These are phyloP conservation scores for Scrobipalpa costella DNA, from an alignment of 2,888 invertebrate species.

Conservation along the genomic window DNA sequence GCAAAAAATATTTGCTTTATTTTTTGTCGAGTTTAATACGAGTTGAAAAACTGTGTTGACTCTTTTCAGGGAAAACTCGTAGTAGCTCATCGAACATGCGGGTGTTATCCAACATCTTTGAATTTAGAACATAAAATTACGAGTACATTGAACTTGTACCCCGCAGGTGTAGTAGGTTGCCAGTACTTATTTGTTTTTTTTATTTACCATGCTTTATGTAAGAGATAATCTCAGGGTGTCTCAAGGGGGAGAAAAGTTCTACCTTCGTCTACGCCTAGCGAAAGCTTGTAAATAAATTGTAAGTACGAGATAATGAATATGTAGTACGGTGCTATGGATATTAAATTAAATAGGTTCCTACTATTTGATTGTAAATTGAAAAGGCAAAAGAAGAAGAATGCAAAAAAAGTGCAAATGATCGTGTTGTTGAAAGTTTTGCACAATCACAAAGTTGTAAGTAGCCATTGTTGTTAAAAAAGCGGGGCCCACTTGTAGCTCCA, in stretches of 20 bases:
- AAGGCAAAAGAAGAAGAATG: not conserved
- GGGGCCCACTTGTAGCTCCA: constrained; percentile 58
- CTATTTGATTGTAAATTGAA: no score
- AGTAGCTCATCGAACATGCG: constrained; percentile 48
- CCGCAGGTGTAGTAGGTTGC: not conserved
- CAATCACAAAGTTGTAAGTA: not conserved
- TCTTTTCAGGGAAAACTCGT: not conserved
- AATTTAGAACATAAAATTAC: constrained; percentile 29
- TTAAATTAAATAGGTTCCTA: no score
- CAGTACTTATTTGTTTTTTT: no score
- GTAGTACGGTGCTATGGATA: no score
- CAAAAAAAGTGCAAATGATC: not conserved
- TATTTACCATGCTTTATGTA: no score
- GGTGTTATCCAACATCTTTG: constrained; percentile 62
- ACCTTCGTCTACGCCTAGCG: no score
- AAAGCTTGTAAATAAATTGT: no score
- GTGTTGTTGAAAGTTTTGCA: not conserved
- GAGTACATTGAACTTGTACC: constrained; percentile 8
- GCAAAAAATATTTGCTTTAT: no score
- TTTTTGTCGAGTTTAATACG: no score
- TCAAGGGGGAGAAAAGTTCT: not conserved
- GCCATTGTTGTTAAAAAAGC: constrained; percentile 45
- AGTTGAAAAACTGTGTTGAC: no score
- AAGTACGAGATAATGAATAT: no score
- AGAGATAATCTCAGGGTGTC: not conserved